Evolutionary conservation across 2,888 invertebrate genomes (phyloP), one percentile per base, ranked within the genome.

Genomic region (Creontiades dilutus): DNA sequence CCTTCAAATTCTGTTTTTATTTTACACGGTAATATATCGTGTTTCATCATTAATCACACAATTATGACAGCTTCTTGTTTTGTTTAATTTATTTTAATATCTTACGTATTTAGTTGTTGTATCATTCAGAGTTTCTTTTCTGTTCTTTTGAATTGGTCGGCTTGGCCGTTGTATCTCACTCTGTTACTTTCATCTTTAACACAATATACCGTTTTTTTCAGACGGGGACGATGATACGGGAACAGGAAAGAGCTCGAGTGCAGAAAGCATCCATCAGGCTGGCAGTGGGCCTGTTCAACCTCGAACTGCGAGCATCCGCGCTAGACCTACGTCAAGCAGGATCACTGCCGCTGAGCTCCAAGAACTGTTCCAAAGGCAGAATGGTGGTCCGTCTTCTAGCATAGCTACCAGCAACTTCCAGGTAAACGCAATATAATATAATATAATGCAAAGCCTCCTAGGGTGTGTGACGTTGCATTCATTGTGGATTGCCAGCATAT

Each of bases 331-430:
- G 0, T 97, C 98, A 27, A 96, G 96, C 91, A 95, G 98, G 92
- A 97, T 98, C 92, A 97, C 98, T 0, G 97, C 98, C 28, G 96
- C 97, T 5, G 98, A 98, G 93, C 95, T 98, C 90, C 98, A 98
- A 94, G 98, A 98, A 94, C 95, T 98, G 92, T 98, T 98, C 95
- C 97, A 97, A 94, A 94, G 98, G 57, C 98, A 98, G 93, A 96
- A 96, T 91, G 96, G 95, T 91, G 94, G 94, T 92, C 94, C 95
- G 47, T 95, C 95, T 61, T 94, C 94, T 91, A 94, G 93, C 61
- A 90, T 92, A 81, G 91, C 90, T 28, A 91, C 91, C 61, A 92
- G 92, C 47, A 92, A 92, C 61, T 92, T 92, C 90, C 91, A 91
- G 91, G 92, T 91, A 1, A 37, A 7, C 7, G 37, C 37, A 37